Evolutionary conservation across 2,797 vertebrate species (phyloP).

Genomic region (Megaceryle alcyon): DNA sequence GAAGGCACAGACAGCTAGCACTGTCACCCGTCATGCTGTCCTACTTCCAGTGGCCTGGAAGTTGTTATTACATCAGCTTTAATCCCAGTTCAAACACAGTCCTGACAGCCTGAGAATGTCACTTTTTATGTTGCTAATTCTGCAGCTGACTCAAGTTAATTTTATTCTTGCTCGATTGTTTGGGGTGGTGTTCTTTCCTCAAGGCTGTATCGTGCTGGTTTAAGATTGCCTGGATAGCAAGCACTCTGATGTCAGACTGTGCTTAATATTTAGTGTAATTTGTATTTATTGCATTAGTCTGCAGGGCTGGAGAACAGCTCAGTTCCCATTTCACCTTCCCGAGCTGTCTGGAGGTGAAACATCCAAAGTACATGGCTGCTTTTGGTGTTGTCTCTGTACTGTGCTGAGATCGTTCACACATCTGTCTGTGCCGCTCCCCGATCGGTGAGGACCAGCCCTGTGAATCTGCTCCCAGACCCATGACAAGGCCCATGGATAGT

Average conservation of each 20-base stretch:
- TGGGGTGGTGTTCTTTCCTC: neutral
- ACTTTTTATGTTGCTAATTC: slow-evolving; percentile 31
- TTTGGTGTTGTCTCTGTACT: rapidly evolving
- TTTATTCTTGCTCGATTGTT: neutral
- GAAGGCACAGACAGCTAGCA: neutral
- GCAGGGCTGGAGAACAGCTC: neutral
- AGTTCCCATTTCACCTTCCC: neutral
- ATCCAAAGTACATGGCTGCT: neutral
- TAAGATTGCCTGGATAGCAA: neutral
- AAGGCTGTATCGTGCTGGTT: neutral
- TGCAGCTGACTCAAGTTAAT: slow-evolving; percentile 13
- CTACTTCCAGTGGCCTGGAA: slow-evolving; percentile 65
- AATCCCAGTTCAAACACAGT: neutral
- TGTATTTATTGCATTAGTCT: neutral
- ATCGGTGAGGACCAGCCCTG: rapidly evolving
- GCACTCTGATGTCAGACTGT: neutral
- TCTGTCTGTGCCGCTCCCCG: neutral
- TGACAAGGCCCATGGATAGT: rapidly evolving
- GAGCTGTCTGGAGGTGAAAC: neutral
- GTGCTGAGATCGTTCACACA: rapidly evolving
- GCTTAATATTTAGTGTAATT: neutral
- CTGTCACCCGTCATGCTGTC: slow-evolving; percentile 39
- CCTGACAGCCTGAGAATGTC: slow-evolving; percentile 10
- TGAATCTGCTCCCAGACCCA: neutral
- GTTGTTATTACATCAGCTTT: slow-evolving; percentile 64